Conservation (phyloP, 2,113 vertebrate species). For the Gallinago undulata region DNA sequence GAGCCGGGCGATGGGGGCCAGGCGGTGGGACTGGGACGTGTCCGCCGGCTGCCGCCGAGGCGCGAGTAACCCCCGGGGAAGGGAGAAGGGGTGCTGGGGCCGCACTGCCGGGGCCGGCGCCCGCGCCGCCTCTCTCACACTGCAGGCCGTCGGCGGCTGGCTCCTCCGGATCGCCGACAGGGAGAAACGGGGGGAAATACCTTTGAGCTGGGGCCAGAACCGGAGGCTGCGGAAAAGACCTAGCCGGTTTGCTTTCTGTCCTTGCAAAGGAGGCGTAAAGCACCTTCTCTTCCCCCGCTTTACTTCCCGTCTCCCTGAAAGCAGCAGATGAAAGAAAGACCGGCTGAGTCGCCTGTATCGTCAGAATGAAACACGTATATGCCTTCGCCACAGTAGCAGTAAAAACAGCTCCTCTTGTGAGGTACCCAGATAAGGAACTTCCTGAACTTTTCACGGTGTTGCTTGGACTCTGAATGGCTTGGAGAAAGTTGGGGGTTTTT, state of each 20-base stretch:
- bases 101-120: background rate
- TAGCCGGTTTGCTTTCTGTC: rapidly evolving
- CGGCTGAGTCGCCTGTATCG: background rate
- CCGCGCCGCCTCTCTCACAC: no score
- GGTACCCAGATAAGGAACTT: background rate
- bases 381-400: background rate
- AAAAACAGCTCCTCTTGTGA: background rate
- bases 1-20: background rate
- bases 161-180: no score
- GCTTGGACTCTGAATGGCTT: background rate
- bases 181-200: no score
- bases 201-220: background rate
- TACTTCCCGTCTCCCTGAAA: background rate
- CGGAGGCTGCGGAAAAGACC: rapidly evolving
- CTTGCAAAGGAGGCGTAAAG: background rate
- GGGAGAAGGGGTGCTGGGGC: background rate
- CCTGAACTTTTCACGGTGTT: background rate
- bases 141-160: no score
- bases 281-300: background rate
- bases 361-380: background rate
- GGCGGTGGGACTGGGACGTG: background rate
- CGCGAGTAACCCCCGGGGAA: no score
- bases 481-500: background rate
- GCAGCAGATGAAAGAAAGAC: background rate
- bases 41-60: no score